phyloP scores from a whole-genome alignment of 2,888 invertebrate species.

The Acanthacorydalis orientalis region DNA sequence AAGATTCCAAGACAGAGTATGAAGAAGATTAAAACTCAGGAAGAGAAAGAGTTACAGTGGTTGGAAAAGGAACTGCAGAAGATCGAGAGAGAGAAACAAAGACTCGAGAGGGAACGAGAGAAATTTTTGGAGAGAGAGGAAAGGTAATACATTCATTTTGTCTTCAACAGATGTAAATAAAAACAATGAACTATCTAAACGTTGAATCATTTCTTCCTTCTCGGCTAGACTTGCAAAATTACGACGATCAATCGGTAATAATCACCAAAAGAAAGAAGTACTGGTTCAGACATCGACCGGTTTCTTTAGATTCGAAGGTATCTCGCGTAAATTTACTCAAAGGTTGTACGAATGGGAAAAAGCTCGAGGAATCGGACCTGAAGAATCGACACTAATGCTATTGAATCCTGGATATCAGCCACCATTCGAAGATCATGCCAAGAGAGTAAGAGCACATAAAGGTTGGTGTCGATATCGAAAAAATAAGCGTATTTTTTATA shows the following conservation, averaged over 20 bases:
- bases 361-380: conserved; percentile 70
- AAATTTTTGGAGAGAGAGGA: conserved; percentile 48
- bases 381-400: conserved; percentile 68
- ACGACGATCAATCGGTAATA: conserved; percentile 34
- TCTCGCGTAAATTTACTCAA: conserved; percentile 75
- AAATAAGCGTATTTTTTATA: neutral
- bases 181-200: neutral
- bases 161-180: too few relatives aligned
- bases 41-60: conserved; percentile 36
- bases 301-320: conserved; percentile 69
- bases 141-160: conserved; percentile 21
- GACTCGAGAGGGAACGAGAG: conserved; percentile 40
- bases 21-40: conserved; percentile 22
- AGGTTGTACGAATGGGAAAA: conserved; percentile 87
- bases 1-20: conserved; percentile 15
- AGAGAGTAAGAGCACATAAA: too few relatives aligned
- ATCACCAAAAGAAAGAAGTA: conserved; percentile 46
- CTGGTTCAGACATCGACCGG: conserved; percentile 70
- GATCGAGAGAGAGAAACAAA: conserved; percentile 41
- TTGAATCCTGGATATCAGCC: conserved; percentile 40
- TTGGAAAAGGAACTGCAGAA: conserved; percentile 39
- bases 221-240: conserved; percentile 37
- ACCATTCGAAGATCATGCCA: conserved; percentile 6
- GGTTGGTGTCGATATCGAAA: neutral
- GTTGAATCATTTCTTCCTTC: too few relatives aligned